Percentiles rank a stretch among this genome's conserved stretches.
phyloP scores from a whole-genome alignment of 2,113 vertebrate species.

The Willisornis vidua region DNA sequence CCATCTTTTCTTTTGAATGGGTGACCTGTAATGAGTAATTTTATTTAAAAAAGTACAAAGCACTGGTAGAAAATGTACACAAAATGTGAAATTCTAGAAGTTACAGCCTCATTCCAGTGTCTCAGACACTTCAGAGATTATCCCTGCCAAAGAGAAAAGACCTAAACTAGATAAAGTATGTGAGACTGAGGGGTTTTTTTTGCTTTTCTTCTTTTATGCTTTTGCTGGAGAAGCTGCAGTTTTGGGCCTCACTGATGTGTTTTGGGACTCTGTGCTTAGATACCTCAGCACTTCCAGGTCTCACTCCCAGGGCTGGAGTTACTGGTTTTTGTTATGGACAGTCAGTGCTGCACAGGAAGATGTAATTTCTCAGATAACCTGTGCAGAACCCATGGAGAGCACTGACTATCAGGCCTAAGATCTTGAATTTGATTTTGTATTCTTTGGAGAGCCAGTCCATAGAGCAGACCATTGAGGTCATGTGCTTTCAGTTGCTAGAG shows the following conservation, averaged over 20 bases:
- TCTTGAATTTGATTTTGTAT: constrained; percentile 17
- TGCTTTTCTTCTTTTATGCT: neutral
- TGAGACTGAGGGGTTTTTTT: rapidly evolving
- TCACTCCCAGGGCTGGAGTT: neutral
- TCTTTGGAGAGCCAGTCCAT: neutral
- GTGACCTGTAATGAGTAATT: neutral
- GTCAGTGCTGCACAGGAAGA: neutral
- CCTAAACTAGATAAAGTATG: neutral
- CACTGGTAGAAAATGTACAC: rapidly evolving
- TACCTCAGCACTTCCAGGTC: neutral
- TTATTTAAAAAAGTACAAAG: neutral
- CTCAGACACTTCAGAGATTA: neutral
- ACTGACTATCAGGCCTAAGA: neutral
- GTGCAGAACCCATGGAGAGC: neutral
- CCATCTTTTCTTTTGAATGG: neutral
- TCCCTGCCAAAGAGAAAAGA: neutral
- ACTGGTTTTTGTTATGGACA: neutral
- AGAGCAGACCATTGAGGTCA: neutral
- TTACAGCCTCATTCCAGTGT: neutral
- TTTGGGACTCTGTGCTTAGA: neutral
- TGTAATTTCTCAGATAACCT: constrained; percentile 5
- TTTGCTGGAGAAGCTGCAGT: neutral
- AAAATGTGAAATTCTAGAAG: neutral
- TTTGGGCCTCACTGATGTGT: neutral
- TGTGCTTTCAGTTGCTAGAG: neutral